A percentile compares a stretch with the other conserved stretches of the same genome.
Evolutionary conservation across 2,888 invertebrate species (phyloP).

Genomic region (Microchrysa polita): DNA sequence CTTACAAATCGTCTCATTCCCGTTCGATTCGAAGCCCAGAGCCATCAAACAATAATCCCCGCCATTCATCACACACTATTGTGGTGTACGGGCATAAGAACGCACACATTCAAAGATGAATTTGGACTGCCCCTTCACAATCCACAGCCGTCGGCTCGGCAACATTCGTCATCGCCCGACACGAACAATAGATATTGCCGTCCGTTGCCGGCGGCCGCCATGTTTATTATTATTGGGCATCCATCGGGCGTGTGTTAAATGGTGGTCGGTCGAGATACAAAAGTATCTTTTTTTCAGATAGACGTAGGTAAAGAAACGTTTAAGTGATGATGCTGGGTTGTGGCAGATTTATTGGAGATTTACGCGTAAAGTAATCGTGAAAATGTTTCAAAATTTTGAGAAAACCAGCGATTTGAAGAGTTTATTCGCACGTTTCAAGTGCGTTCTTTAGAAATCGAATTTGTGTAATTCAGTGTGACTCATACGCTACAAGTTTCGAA

Average conservation of each 20-base stretch:
- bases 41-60: slow-evolving; percentile 27
- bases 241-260: slow-evolving; percentile 5
- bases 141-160: not conserved
- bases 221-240: slow-evolving; percentile 29
- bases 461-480: no score
- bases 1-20: slow-evolving; percentile 17
- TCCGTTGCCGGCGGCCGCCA: no score
- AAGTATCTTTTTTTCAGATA: not conserved
- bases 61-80: slow-evolving; percentile 28
- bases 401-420: no score
- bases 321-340: slow-evolving; percentile 45
- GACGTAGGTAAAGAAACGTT: slow-evolving; percentile 36
- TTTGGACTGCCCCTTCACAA: slow-evolving; percentile 28
- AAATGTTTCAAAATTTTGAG: no score
- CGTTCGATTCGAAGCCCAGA: not conserved
- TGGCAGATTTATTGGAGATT: slow-evolving; percentile 41
- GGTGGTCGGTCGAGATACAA: not conserved
- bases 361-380: no score
- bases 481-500: not conserved
- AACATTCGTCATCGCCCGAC: slow-evolving; percentile 25
- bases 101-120: not conserved
- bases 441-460: no score
- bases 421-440: not conserved
- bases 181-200: not conserved
- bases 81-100: not conserved